Percentiles rank a stretch among this genome's conserved stretches.
These are phyloP conservation scores for Eupithecia subfuscata DNA, from an alignment of 2,888 invertebrate species.

Conservation along the genomic window DNA sequence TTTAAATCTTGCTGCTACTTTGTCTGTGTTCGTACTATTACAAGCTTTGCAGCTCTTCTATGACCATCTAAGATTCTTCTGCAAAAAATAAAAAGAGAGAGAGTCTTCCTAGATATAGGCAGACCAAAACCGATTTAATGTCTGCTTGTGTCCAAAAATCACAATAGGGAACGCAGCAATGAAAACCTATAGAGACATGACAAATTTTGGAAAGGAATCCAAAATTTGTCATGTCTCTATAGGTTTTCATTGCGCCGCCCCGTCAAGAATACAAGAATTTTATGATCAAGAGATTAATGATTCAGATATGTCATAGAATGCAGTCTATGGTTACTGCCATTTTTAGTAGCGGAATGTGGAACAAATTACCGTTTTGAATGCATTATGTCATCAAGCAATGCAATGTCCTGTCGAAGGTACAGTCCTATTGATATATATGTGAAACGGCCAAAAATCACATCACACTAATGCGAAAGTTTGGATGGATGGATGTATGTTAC, in stretches of 20 bases:
- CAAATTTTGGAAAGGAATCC: too few relatives aligned
- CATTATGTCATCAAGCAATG: not conserved
- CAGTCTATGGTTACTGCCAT: conserved; percentile 8
- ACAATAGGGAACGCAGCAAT: too few relatives aligned
- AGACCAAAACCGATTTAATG: too few relatives aligned
- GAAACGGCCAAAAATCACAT: too few relatives aligned
- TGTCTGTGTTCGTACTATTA: not conserved
- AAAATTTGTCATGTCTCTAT: too few relatives aligned
- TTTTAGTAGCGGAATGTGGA: conserved; percentile 17
- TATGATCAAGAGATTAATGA: not conserved
- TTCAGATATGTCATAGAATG: not conserved
- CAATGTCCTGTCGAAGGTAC: not conserved
- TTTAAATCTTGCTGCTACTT: not conserved
- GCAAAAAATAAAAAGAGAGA: not conserved
- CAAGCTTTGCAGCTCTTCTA: not conserved
- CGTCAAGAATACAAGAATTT: too few relatives aligned
- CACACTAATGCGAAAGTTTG: too few relatives aligned
- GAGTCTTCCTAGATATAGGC: not conserved
- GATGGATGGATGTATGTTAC: too few relatives aligned
- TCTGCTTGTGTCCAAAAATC: too few relatives aligned
- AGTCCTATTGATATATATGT: not conserved
- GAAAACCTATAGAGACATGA: too few relatives aligned
- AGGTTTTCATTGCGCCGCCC: not conserved
- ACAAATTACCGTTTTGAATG: conserved; percentile 15
- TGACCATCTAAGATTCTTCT: not conserved